Evolutionary conservation across 2,113 vertebrate genomes (phyloP), one percentile per base, ranked within the genome.

Genomic region (Pelodiscus sinensis): DNA sequence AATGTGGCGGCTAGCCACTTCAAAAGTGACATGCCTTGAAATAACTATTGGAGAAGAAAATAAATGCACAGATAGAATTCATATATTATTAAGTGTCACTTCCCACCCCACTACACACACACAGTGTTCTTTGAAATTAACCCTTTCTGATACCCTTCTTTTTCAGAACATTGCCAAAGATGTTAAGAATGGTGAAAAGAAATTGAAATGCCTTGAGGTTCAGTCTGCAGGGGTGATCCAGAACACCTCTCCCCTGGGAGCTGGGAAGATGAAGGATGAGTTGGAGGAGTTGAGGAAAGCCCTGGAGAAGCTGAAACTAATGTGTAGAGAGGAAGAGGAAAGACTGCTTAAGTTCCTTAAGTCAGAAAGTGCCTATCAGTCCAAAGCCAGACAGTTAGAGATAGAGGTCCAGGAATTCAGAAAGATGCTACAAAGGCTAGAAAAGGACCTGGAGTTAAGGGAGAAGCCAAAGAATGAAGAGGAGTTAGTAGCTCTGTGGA

Each of bases 211-310:
- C 65, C 97, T 99, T 50, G 98, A 99, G 97, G 95, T 78, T 9
- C 77, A 98, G 77, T 98, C 98, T 0, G 93, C 90, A 56, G 95
- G 91, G 0, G 97, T 99, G 83, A 98, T 98, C 89, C 94, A 91
- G 73, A 98, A 98, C 93, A 99, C 99, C 2, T 99, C 99, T 60
- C 99, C 99, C 0, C 91, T 98, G 0, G 99, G 99, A 13, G 98
- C 99, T 0, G 98, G 98, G 86, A 94, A 94, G 85, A 97, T 99
- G 84, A 96, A 97, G 3, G 92, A 95, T 71, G 98, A 99, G 71
- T 98, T 98, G 0, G 98, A 99, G 94, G 98, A 98, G 84, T 97
- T 99, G 92, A 94, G 98, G 79, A 96, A 95, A 22, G 96, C 98
- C 58, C 98, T 99, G 98, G 98, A 98, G 89, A 98, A 98, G 86